A percentile compares a stretch with the other conserved stretches of the same genome.
Evolutionary conservation across 2,797 vertebrate genomes (phyloP).

Genomic region (Taenioides sp.): DNA sequence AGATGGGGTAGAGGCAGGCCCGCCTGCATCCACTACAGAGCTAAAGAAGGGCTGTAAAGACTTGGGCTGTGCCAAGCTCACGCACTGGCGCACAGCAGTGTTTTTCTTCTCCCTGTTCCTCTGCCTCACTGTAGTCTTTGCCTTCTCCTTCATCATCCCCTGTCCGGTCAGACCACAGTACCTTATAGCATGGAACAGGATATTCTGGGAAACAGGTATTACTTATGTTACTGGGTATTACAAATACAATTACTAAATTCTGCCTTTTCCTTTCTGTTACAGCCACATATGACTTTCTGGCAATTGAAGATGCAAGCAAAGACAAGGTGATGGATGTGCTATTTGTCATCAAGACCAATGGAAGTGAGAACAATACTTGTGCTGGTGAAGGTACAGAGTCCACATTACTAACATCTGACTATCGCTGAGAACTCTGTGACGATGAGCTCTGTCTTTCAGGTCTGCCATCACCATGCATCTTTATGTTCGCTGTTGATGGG

Average conservation of each 20-base stretch:
- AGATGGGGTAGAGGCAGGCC: slow-evolving; percentile 58
- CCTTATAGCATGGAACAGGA: slow-evolving; percentile 75
- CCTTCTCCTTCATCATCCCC: slow-evolving; percentile 93
- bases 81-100: slow-evolving; percentile 83
- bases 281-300: slow-evolving; percentile 86
- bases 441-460: slow-evolving; percentile 66
- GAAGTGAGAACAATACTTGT: slow-evolving; percentile 79
- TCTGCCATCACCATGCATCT: slow-evolving; percentile 81
- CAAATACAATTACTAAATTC: slow-evolving; percentile 10
- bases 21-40: slow-evolving; percentile 32
- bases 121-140: slow-evolving; percentile 88
- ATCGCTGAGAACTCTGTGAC: neutral
- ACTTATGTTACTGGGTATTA: neutral
- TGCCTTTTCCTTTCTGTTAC: slow-evolving; percentile 15
- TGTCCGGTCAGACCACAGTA: slow-evolving; percentile 88
- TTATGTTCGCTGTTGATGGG: slow-evolving; percentile 82
- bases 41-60: slow-evolving; percentile 65
- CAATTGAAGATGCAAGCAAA: slow-evolving; percentile 73
- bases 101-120: slow-evolving; percentile 90
- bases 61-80: slow-evolving; percentile 71
- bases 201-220: slow-evolving; percentile 77
- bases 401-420: neutral
- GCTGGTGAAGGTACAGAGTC: slow-evolving; percentile 72
- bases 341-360: slow-evolving; percentile 79
- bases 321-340: slow-evolving; percentile 89